Evolutionary conservation across 2,113 vertebrate genomes (phyloP).

Genomic region (Oryzias celebensis): DNA sequence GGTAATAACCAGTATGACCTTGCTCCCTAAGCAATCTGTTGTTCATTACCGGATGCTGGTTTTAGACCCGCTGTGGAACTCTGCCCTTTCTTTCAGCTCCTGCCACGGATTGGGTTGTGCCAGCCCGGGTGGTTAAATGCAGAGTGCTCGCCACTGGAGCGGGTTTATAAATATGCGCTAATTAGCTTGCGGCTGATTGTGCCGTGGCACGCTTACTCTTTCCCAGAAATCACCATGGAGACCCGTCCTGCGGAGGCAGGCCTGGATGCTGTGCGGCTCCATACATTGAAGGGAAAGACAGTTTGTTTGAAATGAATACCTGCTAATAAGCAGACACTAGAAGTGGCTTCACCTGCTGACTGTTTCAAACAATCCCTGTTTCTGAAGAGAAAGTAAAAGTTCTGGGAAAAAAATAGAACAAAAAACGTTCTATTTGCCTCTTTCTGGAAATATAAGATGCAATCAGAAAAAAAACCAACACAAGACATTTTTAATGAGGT

Average conservation of each 20-base stretch:
- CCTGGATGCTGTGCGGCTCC: conserved; percentile 33
- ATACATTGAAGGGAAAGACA: conserved; percentile 25
- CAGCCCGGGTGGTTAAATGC: conserved; percentile 45
- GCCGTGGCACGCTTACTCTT: conserved; percentile 52
- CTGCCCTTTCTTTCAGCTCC: conserved; percentile 32
- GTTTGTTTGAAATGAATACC: conserved; percentile 26
- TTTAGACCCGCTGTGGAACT: conserved; percentile 35
- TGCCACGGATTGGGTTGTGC: conserved; percentile 31
- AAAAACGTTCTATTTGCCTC: not conserved
- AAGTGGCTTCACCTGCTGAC: not conserved
- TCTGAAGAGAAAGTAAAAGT: too few relatives aligned
- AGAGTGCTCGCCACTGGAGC: conserved; percentile 36
- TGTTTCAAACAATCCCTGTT: conserved; percentile 1
- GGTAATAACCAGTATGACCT: conserved; percentile 50
- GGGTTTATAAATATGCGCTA: conserved; percentile 65
- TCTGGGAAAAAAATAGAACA: not conserved
- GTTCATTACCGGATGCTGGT: conserved; percentile 51
- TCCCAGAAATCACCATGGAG: conserved; percentile 56
- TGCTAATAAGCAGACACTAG: conserved; percentile 28
- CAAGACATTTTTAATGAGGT: too few relatives aligned
- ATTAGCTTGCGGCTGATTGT: conserved; percentile 61
- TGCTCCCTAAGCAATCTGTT: conserved; percentile 62
- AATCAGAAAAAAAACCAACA: too few relatives aligned
- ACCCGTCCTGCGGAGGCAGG: conserved; percentile 41
- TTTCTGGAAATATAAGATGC: too few relatives aligned